A percentile compares a stretch with the other conserved stretches of the same genome.
Conservation (phyloP, 2,888 invertebrate species). For the Epistrophe grossulariae region DNA sequence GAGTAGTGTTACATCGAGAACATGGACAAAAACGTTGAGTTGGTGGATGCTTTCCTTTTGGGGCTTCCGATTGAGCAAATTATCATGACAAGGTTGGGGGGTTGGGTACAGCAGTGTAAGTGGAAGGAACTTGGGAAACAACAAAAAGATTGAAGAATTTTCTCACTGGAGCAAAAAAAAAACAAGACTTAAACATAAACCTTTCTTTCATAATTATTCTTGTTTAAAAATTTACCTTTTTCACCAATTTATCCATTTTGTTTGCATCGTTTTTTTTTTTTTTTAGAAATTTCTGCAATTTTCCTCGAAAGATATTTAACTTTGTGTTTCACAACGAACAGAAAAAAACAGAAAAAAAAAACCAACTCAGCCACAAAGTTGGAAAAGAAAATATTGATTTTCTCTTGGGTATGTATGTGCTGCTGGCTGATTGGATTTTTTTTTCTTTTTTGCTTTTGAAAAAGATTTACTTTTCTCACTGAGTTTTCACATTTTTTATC, state of each 20-base stretch:
- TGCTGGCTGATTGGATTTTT: constrained; percentile 35
- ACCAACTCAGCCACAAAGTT: constrained; percentile 50
- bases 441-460: neutral
- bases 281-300: constrained; percentile 7
- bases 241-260: constrained; percentile 61
- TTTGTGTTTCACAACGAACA: constrained; percentile 7
- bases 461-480: constrained; percentile 32
- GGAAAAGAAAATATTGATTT: constrained; percentile 71
- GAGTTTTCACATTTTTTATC: constrained; percentile 64
- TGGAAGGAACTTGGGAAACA: neutral
- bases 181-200: neutral
- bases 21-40: neutral
- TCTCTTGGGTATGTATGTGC: constrained; percentile 66
- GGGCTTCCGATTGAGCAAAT: constrained; percentile 39
- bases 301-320: neutral
- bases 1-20: constrained; percentile 11
- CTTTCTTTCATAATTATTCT: neutral
- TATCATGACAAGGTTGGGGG: neutral
- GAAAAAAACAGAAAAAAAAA: neutral
- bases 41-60: neutral
- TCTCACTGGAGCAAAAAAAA: neutral
- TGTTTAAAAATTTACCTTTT: constrained; percentile 52
- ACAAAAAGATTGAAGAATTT: neutral
- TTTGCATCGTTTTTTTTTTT: neutral
- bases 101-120: neutral